These are phyloP conservation scores for Gerris buenoi DNA, from an alignment of 1,140 invertebrate genomes.

Conservation along the genomic window DNA sequence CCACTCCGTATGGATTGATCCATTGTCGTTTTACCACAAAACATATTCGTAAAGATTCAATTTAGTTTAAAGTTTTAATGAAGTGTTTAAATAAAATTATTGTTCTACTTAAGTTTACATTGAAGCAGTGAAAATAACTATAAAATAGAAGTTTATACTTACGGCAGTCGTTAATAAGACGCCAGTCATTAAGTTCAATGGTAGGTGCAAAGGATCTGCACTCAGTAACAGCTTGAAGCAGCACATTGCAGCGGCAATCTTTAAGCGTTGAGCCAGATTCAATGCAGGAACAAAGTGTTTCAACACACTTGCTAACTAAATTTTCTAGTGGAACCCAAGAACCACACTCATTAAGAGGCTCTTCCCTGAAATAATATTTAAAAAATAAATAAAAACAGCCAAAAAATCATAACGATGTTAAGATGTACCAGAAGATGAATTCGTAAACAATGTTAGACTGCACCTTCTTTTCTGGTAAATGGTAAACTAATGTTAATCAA, in stretches of 20 bases:
- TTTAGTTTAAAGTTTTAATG: too few species aligned
- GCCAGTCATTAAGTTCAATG: conserved; percentile 50
- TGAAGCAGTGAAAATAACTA: too few species aligned
- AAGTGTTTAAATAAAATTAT: too few species aligned
- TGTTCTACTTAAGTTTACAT: too few species aligned
- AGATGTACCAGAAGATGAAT: too few species aligned
- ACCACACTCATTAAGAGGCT: conserved; percentile 43
- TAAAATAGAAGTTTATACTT: conserved; percentile 28
- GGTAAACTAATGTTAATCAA: too few species aligned
- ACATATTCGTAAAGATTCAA: too few species aligned
- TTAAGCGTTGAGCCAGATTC: conserved; percentile 29
- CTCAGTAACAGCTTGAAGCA: conserved; percentile 51
- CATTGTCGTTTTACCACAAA: too few species aligned
- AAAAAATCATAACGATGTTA: too few species aligned
- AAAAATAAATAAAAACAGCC: not conserved
- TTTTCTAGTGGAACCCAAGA: conserved; percentile 43
- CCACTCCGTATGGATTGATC: too few species aligned
- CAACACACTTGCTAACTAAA: conserved; percentile 52
- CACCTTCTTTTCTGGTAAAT: too few species aligned
- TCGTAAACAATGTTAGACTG: too few species aligned
- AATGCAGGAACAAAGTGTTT: conserved; percentile 53
- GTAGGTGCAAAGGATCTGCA: conserved; percentile 45
- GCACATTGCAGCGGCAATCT: conserved; percentile 48
- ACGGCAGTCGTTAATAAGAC: conserved; percentile 50
- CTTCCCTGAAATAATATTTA: conserved; percentile 31